Evolutionary conservation across 2,113 vertebrate species (phyloP), one percentile per base, ranked within the genome.

Genomic region (Grantiella picta): DNA sequence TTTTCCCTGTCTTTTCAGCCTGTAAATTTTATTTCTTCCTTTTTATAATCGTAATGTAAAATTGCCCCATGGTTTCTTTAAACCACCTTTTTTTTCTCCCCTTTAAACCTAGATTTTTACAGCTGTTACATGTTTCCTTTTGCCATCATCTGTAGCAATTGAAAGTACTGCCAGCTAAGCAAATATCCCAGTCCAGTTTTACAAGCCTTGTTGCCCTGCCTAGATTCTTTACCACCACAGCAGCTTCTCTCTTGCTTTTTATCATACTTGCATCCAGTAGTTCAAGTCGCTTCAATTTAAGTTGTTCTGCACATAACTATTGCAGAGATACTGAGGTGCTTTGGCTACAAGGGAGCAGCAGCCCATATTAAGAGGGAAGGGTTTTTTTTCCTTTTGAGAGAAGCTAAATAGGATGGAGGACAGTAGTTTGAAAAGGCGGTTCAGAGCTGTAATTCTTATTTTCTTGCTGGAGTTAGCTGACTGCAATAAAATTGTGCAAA

Each of bases 291-390:
- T 66, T 85, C 25, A 15, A 9, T 63, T 89, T 42, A 14, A 59
- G 22, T 65, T 61, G 20, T 64, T 93, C 27, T 31, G 25, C 25
- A 17, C 1, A 0, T 59, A 35, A n/a, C 45, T 59, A 0, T 77
- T 82, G 59, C n/a, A 59, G 66, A 72, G 53, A 36, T 8, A 3
- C 11, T 14, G 57, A 60, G 31, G 36, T 76, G 16, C 76, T 75
- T 49, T 1, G 7, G 35, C 52, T 78, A 6, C 35, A 57, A 50
- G 18, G 10, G 29, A 72, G n/a, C 42, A 79, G 38, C 45, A 79
- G 31, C 6, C 3, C 28, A 5, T 0, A 0, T 40, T 60, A 45
- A 40, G 19, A 49, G 38, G 38, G n/a, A 77, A 27, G 29, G 8
- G 28, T 31, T 53, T 47, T 60, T 60, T 45, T 38, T 38, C 10